phyloP scores from a whole-genome alignment of 2,797 vertebrate species.

The Anguilla marmorata region DNA sequence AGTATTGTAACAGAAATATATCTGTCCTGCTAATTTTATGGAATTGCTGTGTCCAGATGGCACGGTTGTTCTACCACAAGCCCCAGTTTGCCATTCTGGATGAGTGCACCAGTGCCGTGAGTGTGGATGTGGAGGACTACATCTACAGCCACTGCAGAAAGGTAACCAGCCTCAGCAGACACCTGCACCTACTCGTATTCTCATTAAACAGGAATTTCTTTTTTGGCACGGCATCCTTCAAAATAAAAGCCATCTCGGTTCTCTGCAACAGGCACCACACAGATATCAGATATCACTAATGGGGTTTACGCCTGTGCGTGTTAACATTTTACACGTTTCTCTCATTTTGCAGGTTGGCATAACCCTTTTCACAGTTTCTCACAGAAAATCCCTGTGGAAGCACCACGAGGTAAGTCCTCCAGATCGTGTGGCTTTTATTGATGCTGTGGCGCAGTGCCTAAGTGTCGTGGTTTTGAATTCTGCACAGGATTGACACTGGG shows the following conservation, averaged over 20 bases:
- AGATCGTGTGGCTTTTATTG: background rate
- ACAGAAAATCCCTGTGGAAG: constrained; percentile 97
- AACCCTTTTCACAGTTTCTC: constrained; percentile 94
- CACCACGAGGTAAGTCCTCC: constrained; percentile 83
- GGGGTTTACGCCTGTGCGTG: background rate
- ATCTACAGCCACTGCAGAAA: constrained; percentile 95
- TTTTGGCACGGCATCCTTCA: background rate
- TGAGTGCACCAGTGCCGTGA: constrained; percentile 97
- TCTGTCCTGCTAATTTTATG: background rate
- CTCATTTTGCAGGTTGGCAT: constrained; percentile 83
- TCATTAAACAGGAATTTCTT: background rate
- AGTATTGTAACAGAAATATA: background rate
- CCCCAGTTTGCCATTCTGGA: constrained; percentile 98
- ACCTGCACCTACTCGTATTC: background rate
- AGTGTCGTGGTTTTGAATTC: background rate
- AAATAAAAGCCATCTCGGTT: background rate
- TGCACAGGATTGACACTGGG: background rate
- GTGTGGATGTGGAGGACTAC: constrained; percentile 95
- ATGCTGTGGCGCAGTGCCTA: background rate
- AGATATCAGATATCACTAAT: background rate
- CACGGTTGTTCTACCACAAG: constrained; percentile 95
- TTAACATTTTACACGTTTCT: constrained; percentile 31
- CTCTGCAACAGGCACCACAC: background rate
- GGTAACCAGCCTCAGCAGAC: constrained; percentile 64
- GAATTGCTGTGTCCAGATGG: constrained; percentile 79